Evolutionary conservation across 37 sponge, comb jelly and placozoan genomes (phyloP), one percentile per base, ranked within the genome.

Genomic region (Theonella swinhoei): DNA sequence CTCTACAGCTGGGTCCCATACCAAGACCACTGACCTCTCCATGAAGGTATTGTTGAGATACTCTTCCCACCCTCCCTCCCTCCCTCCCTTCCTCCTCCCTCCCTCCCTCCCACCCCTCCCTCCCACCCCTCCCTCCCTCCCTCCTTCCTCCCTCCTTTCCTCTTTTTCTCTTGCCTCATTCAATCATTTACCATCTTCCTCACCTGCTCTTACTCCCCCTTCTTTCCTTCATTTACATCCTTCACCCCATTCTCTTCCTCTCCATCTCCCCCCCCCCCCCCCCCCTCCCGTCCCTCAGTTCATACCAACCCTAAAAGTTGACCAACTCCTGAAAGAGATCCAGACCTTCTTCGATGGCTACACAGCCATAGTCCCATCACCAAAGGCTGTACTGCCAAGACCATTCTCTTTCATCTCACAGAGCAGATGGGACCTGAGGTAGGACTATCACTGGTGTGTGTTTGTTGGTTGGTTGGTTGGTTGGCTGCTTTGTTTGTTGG

Each of bases 341-440:
- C 84, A 95, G 62, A 42, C 36, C 25, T 95, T 92, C 72, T 82
- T 89, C 34, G 28, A 68, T 19, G 81, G 72, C 70, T 84, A 95
- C 72, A 24, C 59, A 4, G 24, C 24, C 29, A 35, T 79, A 2
- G 80, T 60, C 2, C 81, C 85, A 41, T 8, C 73, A 34, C 77
- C 87, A 8, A 34, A 60, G 1, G 24, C 70, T 28, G 80, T n/a
- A 97, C 98, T 39, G 89, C 92, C 28, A 97, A 92, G 79, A 97
- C 98, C 20, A 75, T 97, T 9, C 79, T 97, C 29, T 95, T 86
- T 77, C 93, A 88, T 63, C 59, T 94, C 17, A 92, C 83, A 23
- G 83, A 82, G 34, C 69, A 75, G 0, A 26, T 84, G 39, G 92
- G 92, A 32, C 17, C 68, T 36, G 73, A 91, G 90, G 86, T 86